Base-by-base conservation (phyloP, 2,113 vertebrate genomes). In the Peromyscus maniculatus region DNA sequence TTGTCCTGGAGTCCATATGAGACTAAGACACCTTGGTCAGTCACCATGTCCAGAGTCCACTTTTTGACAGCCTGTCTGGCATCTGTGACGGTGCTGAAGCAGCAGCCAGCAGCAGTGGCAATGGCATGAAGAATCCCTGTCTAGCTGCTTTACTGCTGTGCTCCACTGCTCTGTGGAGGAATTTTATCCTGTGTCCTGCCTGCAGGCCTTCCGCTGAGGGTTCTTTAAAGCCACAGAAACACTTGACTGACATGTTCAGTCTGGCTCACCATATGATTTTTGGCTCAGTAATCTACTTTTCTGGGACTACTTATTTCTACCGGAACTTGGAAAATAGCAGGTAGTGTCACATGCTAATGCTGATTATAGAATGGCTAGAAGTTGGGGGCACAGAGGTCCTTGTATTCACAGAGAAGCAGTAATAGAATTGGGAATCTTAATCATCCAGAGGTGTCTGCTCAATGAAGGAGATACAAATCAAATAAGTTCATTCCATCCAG, bases 121-220 rank as follows among this genome's bases (percentile, higher is more conserved):
- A 98, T 99, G 31, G 99, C 99, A 4, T 94, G 98, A 83, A 98
- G 91, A 92, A 99, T 99, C 99, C 7, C 1, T 99, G 46, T 99
- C 99, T 59, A 99, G 99, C 97, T 99, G 99, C 99, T 99, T 99
- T 98, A 99, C 99, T 98, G 99, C 99, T 95, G 99, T 99, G 99
- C 99, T 99, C 28, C 98, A 98, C n/a, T n/a, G n/a, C n/a, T n/a
- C n/a, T n/a, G n/a, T n/a, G n/a, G n/a, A n/a, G n/a, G n/a, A n/a
- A n/a, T 99, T 97, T 99, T 99, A 95, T 99, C 99, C 0, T 99
- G 99, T 0, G 2, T 99, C 96, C 99, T 99, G 99, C 98, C 99
- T 97, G 99, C 99, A 21, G 99, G 99, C 93, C 99, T 99, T 46
- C 99, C 99, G 1, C 62, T 99, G 36, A 99, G 98, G 11, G 99